Conservation (phyloP, 2,888 invertebrate genomes). For the Ennomos fuscantarius region DNA sequence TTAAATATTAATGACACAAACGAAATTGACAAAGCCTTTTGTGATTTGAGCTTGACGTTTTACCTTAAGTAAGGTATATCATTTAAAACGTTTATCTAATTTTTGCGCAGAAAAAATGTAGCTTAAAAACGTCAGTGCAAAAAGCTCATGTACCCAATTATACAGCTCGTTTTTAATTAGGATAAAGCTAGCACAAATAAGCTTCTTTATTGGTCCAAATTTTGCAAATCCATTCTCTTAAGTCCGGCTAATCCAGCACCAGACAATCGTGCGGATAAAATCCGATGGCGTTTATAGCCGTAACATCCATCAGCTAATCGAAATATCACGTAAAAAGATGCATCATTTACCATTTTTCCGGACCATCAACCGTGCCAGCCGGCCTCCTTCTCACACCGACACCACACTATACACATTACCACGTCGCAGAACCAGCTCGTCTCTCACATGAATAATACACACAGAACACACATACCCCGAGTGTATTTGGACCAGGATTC, state of each 20-base stretch:
- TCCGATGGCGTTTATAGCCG: constrained; percentile 43
- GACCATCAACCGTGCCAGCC: constrained; percentile 67
- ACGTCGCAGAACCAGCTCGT: constrained; percentile 55
- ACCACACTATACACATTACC: constrained; percentile 67
- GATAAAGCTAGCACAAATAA: not conserved
- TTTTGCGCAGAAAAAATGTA: no score
- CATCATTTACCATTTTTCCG: constrained; percentile 76
- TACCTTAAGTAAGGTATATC: no score
- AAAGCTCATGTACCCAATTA: not conserved
- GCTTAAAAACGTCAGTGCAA: not conserved
- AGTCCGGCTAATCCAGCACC: constrained; percentile 8
- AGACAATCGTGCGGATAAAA: constrained; percentile 42
- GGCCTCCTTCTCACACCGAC: constrained; percentile 49
- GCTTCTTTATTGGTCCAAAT: constrained; percentile 1
- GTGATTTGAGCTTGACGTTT: no score
- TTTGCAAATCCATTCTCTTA: constrained; percentile 10
- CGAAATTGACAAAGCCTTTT: no score
- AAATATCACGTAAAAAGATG: constrained; percentile 52
- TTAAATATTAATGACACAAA: no score
- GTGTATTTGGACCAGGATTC: constrained; percentile 46
- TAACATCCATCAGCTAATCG: constrained; percentile 55
- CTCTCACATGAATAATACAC: constrained; percentile 52
- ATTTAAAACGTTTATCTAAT: no score
- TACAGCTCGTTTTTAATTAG: no score
- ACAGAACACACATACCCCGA: constrained; percentile 70